These are phyloP conservation scores for Agrypnia vestita DNA, from an alignment of 1,140 invertebrate genomes.

Conservation along the genomic window DNA sequence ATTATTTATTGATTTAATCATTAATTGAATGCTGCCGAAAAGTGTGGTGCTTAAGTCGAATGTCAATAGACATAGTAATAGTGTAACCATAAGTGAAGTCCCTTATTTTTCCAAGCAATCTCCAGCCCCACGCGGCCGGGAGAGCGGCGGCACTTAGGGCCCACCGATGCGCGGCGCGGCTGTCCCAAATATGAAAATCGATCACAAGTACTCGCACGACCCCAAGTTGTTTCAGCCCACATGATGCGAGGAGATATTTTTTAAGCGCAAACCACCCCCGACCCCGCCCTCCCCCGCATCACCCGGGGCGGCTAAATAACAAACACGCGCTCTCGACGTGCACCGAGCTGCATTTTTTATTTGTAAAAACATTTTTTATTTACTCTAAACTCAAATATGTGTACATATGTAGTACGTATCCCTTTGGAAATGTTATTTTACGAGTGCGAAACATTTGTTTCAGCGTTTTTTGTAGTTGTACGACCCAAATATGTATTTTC, in stretches of 20 bases:
- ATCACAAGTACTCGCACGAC: constrained; percentile 54
- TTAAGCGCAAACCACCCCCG: constrained; percentile 45
- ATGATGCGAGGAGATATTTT: constrained; percentile 57
- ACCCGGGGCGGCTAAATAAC: constrained; percentile 48
- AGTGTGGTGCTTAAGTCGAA: too few relatives aligned
- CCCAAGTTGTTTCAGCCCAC: constrained; percentile 55
- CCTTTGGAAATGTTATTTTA: too few relatives aligned
- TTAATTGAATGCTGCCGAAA: too few relatives aligned
- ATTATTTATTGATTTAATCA: too few relatives aligned
- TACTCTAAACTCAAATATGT: neutral
- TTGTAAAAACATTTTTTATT: constrained; percentile 5
- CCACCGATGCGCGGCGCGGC: constrained; percentile 50
- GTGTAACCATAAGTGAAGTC: too few relatives aligned
- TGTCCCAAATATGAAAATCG: constrained; percentile 61
- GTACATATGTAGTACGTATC: neutral
- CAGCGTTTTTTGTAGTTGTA: too few relatives aligned
- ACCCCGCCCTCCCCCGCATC: neutral
- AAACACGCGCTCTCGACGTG: constrained; percentile 38
- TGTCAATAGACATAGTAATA: too few relatives aligned
- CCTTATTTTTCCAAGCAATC: too few relatives aligned
- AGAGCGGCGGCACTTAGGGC: constrained; percentile 43
- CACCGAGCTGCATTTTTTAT: constrained; percentile 8
- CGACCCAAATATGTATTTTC: too few relatives aligned
- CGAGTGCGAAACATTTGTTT: too few relatives aligned
- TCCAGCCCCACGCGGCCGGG: neutral